These are phyloP conservation scores for Larimichthys polyactis DNA, from an alignment of 2,113 vertebrate species.

Conservation along the genomic window DNA sequence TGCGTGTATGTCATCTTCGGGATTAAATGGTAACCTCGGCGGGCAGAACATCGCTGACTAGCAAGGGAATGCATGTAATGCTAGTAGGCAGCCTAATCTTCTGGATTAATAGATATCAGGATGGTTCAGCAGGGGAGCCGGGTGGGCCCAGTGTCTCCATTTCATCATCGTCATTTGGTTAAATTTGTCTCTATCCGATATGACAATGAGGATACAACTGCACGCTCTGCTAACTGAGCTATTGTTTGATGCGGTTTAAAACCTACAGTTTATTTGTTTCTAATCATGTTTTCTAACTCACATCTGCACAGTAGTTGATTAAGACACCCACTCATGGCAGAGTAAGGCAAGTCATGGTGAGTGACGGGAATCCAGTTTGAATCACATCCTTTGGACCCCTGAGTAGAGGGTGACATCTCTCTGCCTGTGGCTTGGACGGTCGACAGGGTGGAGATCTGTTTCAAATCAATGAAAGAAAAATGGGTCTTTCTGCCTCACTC, in stretches of 20 bases:
- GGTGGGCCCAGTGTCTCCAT: constrained; percentile 55
- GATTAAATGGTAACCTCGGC: constrained; percentile 44
- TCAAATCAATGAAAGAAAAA: constrained; percentile 76
- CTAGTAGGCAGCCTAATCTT: constrained; percentile 52
- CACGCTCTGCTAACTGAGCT: not conserved
- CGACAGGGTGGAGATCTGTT: constrained; percentile 70
- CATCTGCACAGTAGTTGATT: constrained; percentile 31
- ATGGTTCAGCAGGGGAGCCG: constrained; percentile 34
- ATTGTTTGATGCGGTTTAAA: constrained; percentile 22
- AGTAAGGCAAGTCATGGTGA: constrained; percentile 39
- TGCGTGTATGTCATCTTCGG: constrained; percentile 36
- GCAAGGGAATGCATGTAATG: constrained; percentile 40
- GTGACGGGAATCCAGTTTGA: constrained; percentile 63
- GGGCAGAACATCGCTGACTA: constrained; percentile 53
- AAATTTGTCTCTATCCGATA: constrained; percentile 37
- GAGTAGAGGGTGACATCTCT: constrained; percentile 65
- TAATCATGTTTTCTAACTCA: constrained; percentile 13
- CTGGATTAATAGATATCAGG: constrained; percentile 58
- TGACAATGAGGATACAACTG: constrained; percentile 17
- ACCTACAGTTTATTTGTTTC: not conserved
- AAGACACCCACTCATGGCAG: constrained; percentile 45
- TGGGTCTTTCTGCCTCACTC: constrained; percentile 39
- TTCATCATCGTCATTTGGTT: constrained; percentile 36
- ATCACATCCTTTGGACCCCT: constrained; percentile 54
- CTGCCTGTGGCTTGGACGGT: constrained; percentile 65